Evolutionary conservation across 2,797 vertebrate species (phyloP), one percentile per base, ranked within the genome.

Genomic region (Leptodactylus fallax): DNA sequence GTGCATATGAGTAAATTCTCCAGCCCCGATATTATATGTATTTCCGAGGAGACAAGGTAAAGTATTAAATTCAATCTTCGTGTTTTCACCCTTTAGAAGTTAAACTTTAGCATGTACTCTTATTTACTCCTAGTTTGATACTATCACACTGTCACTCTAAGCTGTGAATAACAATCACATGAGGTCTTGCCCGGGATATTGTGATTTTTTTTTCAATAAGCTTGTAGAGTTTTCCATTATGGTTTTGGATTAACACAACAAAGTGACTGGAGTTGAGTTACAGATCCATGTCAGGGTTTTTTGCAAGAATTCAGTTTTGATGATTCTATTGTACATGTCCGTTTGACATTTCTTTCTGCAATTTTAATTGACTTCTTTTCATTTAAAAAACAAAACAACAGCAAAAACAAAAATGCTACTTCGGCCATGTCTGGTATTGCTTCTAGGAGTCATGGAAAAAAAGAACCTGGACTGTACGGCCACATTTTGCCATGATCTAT

Each of bases 51-150:
- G 81, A 79, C 51, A 45, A 79, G 81, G 76, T 87, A 72, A 81
- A 60, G 63, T 65, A 67, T 49, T 85, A 78, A 79, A 69, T 88
- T 84, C 19, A 84, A 79, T 84, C 81, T 84, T 84, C 27, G 36
- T 53, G 61, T 76, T 51, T 51, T 88, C 65, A 47, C 12, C n/a
- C 77, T 16, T 67, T 79, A 67, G 51, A 83, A 56, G 27, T 56
- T 79, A 83, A 63, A 83, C 80, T 88, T 71, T 53, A 71, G 60
- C 74, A 84, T 79, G 74, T 77, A 27, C 51, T 27, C 61, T n/a
- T 45, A 45, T 79, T 81, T 86, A 80, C 79, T 86, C 51, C 14
- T 17, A 5, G 77, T 23, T 60, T 71, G 77, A 86, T 67, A 55
- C 10, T 25, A 71, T 86, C 77, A 47, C 23, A 25, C 55, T 76